Evolutionary conservation across 2,797 vertebrate species (phyloP).

Genomic region (Sebastiscus albofasciatus): DNA sequence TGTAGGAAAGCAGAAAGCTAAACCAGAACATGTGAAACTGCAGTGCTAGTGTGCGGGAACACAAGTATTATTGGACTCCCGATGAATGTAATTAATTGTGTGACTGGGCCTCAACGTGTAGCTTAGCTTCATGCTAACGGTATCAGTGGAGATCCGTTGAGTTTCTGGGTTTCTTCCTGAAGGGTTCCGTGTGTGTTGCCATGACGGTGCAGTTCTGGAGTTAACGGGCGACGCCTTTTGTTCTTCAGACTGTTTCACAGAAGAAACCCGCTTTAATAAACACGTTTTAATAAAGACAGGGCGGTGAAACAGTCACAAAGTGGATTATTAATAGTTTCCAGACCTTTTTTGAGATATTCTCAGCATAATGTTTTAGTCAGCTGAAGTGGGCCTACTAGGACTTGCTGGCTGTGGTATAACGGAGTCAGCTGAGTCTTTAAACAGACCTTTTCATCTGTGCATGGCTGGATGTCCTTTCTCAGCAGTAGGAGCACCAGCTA

Average conservation of each 20-base stretch:
- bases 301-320: no score
- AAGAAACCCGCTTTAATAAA: neutral
- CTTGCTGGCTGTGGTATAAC: neutral
- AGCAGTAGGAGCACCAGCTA: neutral
- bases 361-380: neutral
- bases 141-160: neutral
- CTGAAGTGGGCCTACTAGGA: slow-evolving; percentile 3
- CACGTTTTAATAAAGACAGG: neutral
- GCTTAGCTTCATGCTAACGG: slow-evolving; percentile 47
- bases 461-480: neutral
- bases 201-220: slow-evolving; percentile 85
- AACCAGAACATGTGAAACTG: neutral
- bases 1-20: neutral
- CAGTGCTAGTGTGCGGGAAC: neutral
- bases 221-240: slow-evolving; percentile 79
- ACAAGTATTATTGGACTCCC: neutral
- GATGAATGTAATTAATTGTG: neutral
- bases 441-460: neutral
- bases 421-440: slow-evolving; percentile 16
- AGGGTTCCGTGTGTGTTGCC: slow-evolving; percentile 61
- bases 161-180: slow-evolving; percentile 11
- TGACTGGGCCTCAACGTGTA: neutral
- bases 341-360: neutral
- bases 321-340: neutral
- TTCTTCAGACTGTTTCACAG: slow-evolving; percentile 15